phyloP scores from a whole-genome alignment of 2,888 invertebrate species.

The Lasioglossum oenotherae region DNA sequence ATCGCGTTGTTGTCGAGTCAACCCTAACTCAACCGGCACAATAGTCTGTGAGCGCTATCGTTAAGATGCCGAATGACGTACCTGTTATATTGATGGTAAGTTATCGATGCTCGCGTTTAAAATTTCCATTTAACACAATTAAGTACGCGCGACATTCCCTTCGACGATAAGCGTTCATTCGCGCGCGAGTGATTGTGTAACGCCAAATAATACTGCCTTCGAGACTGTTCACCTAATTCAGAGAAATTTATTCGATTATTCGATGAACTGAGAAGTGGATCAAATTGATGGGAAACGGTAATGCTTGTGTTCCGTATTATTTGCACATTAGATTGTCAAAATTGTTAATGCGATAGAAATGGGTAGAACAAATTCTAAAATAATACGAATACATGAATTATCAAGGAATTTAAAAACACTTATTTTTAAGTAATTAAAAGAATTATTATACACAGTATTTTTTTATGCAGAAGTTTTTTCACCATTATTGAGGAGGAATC shows the following conservation, averaged over 20 bases:
- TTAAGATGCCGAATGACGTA: conserved; percentile 42
- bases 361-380: background rate
- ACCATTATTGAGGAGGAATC: too few species aligned
- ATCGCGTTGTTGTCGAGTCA: conserved; percentile 76
- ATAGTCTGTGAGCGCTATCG: conserved; percentile 71
- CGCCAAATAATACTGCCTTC: background rate
- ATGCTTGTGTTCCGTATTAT: background rate
- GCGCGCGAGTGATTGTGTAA: background rate
- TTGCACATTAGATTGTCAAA: background rate
- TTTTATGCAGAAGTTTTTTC: background rate
- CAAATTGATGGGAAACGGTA: background rate
- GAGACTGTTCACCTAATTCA: background rate
- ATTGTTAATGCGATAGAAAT: too few species aligned
- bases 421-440: background rate
- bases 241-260: background rate
- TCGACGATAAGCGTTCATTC: background rate
- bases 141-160: background rate
- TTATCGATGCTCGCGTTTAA: conserved; percentile 10
- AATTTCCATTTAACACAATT: conserved; percentile 12
- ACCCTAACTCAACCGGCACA: conserved; percentile 80
- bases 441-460: background rate
- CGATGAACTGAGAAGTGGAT: background rate
- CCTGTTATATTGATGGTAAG: conserved; percentile 20
- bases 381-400: background rate
- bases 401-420: background rate